phyloP scores from a whole-genome alignment of 1,140 invertebrate species.

The Scaptomyza pallida region DNA sequence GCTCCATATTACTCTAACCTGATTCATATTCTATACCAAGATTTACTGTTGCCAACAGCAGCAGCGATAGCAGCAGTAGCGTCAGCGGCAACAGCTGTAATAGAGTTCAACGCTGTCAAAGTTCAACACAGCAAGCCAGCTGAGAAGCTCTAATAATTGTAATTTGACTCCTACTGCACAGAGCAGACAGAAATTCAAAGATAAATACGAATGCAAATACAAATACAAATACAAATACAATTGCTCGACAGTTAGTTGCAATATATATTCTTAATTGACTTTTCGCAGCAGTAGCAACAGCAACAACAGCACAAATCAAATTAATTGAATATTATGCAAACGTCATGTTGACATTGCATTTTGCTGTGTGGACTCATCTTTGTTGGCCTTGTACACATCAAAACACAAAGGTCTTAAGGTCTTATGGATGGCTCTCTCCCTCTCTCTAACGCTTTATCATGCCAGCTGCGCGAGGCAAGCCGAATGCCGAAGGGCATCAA shows the following conservation, averaged over 20 bases:
- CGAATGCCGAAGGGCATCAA: not conserved
- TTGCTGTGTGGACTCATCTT: slow-evolving; percentile 39
- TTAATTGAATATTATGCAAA: slow-evolving; percentile 79
- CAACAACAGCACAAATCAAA: slow-evolving; percentile 55
- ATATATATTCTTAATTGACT: slow-evolving; percentile 71
- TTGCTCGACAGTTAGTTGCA: slow-evolving; percentile 39
- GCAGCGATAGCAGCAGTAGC: slow-evolving; percentile 4
- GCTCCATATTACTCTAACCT: slow-evolving; percentile 8
- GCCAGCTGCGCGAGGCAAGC: not conserved
- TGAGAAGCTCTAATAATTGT: slow-evolving; percentile 52
- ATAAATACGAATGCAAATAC: slow-evolving; percentile 21
- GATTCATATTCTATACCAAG: slow-evolving; percentile 31
- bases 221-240: slow-evolving; percentile 14
- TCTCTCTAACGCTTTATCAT: no score
- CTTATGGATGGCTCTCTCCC: not conserved
- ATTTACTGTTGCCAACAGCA: slow-evolving; percentile 3
- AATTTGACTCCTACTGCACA: slow-evolving; percentile 38
- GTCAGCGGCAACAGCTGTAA: slow-evolving; percentile 4
- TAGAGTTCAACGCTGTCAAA: slow-evolving; percentile 37
- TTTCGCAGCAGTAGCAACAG: slow-evolving; percentile 46
- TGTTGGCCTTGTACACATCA: slow-evolving; percentile 35
- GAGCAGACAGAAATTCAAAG: no score
- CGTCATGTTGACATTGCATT: slow-evolving; percentile 48
- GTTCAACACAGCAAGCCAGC: slow-evolving; percentile 66
- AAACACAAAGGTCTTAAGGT: not conserved